Conservation (phyloP, 2,113 vertebrate genomes). For the Sturnus vulgaris region DNA sequence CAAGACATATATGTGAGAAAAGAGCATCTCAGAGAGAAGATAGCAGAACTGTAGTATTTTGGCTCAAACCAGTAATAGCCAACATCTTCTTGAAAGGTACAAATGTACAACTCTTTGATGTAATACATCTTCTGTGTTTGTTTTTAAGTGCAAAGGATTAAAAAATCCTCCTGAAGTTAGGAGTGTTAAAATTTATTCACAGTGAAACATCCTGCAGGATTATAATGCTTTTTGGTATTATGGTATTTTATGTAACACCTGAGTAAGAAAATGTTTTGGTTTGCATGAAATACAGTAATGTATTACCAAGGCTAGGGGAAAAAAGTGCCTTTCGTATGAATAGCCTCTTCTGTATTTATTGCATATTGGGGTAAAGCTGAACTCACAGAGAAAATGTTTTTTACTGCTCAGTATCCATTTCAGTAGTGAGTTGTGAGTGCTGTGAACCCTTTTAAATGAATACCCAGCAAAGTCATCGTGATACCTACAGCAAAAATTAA, state of each 20-base stretch:
- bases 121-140: background rate
- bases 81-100: background rate
- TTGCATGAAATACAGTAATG: background rate
- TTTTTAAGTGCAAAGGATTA: background rate
- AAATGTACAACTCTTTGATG: background rate
- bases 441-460: background rate
- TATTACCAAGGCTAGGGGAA: background rate
- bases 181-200: background rate
- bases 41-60: background rate
- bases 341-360: background rate
- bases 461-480: background rate
- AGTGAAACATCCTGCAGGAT: background rate
- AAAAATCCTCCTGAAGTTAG: background rate
- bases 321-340: background rate
- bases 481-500: background rate
- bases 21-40: background rate
- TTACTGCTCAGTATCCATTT: background rate
- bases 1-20: background rate
- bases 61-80: background rate
- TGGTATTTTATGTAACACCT: background rate
- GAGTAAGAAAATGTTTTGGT: background rate
- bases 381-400: background rate
- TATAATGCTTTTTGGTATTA: background rate
- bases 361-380: background rate
- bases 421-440: background rate